Evolutionary conservation across 2,888 invertebrate species (phyloP).

Genomic region (Scrobipalpa costella): DNA sequence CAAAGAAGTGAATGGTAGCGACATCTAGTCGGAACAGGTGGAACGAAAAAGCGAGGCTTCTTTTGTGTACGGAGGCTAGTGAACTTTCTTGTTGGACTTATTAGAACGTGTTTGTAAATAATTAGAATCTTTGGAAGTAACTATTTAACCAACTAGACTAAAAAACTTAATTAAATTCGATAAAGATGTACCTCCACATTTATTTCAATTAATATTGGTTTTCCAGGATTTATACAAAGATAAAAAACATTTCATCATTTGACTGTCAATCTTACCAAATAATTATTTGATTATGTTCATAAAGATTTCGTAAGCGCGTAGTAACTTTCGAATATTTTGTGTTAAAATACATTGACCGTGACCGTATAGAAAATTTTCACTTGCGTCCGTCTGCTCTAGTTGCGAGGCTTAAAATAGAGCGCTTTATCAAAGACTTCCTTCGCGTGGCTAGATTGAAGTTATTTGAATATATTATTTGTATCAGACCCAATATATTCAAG

Average conservation of each 20-base stretch:
- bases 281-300: too few species aligned
- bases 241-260: too few species aligned
- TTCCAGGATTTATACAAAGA: too few species aligned
- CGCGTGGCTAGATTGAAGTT: conserved; percentile 54
- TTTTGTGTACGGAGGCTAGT: conserved; percentile 51
- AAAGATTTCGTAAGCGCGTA: not conserved
- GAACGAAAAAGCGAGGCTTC: conserved; percentile 48
- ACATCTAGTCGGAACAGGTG: conserved; percentile 57
- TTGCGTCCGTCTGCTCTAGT: conserved; percentile 42
- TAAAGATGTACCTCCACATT: too few species aligned
- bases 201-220: too few species aligned
- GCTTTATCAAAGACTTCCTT: conserved; percentile 65
- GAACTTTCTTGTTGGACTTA: conserved; percentile 32
- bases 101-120: not conserved
- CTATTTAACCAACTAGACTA: not conserved
- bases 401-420: conserved; percentile 60
- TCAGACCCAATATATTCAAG: conserved; percentile 34
- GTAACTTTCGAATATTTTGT: not conserved
- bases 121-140: conserved; percentile 5
- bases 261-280: too few species aligned
- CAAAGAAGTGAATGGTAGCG: conserved; percentile 58
- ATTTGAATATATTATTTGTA: conserved; percentile 52
- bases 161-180: not conserved
- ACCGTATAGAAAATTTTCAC: conserved; percentile 40
- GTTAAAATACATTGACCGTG: not conserved